Conservation (phyloP, 2,888 invertebrate genomes). For the Sylvicola fuscatus region DNA sequence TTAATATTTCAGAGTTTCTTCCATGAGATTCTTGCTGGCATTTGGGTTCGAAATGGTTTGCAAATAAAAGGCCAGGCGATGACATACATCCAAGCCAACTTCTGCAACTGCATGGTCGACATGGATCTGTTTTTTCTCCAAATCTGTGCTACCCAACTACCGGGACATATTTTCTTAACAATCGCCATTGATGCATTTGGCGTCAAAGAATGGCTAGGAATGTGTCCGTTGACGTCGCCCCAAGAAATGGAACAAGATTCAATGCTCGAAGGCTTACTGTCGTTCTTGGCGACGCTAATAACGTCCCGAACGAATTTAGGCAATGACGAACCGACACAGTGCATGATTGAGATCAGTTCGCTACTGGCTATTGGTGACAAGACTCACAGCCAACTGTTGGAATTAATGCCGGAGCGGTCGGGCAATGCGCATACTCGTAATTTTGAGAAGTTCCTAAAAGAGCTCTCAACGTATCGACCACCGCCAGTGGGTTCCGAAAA, state of each 20-base stretch:
- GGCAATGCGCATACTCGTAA: conserved; percentile 79
- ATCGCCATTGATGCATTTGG: conserved; percentile 85
- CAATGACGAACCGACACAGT: conserved; percentile 41
- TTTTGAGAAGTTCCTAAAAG: conserved; percentile 67
- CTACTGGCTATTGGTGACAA: conserved; percentile 84
- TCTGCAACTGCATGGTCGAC: conserved; percentile 97
- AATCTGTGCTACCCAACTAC: conserved; percentile 75
- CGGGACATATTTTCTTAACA: conserved; percentile 65
- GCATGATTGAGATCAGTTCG: conserved; percentile 81
- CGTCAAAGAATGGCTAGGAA: conserved; percentile 66
- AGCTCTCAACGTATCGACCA: conserved; percentile 69
- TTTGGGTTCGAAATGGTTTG: conserved; percentile 93
- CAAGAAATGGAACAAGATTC: conserved; percentile 69
- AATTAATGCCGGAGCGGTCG: conserved; percentile 88
- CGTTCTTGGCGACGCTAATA: conserved; percentile 74
- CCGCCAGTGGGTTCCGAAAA: conserved; percentile 50
- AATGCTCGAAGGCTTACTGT: conserved; percentile 85
- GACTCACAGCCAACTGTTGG: conserved; percentile 88
- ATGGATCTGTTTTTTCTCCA: conserved; percentile 91
- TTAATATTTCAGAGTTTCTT: conserved; percentile 67
- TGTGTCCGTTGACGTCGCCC: conserved; percentile 43
- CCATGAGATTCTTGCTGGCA: conserved; percentile 81
- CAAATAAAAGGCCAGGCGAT: conserved; percentile 98
- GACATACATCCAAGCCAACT: conserved; percentile 97
- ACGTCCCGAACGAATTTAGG: conserved; percentile 67